Conservation (phyloP, 2,888 invertebrate species). For the Macrosiphum euphorbiae region DNA sequence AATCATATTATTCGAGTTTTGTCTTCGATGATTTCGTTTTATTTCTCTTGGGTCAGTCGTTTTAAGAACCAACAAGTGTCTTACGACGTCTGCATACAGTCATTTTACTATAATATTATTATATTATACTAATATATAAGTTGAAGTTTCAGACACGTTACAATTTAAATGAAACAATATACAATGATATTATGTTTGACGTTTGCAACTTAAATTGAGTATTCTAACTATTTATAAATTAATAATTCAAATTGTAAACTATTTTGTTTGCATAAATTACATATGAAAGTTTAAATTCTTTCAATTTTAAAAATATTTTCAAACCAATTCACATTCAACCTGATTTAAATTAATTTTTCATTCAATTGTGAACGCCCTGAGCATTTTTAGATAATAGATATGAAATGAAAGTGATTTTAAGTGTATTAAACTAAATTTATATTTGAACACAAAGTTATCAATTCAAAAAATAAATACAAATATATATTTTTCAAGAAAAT, state of each 20-base stretch:
- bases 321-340: neutral
- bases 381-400: neutral
- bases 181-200: neutral
- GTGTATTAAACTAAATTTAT: neutral
- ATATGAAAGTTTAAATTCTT: neutral
- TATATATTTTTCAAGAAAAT: slow-evolving; percentile 11
- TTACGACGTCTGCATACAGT: neutral
- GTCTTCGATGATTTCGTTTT: neutral
- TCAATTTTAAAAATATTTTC: neutral
- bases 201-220: neutral
- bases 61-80: neutral
- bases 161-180: neutral
- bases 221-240: neutral
- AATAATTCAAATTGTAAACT: neutral
- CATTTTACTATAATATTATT: neutral
- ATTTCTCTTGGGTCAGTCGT: slow-evolving; percentile 1
- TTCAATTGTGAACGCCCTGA: neutral
- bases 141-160: neutral
- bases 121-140: neutral
- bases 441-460: neutral
- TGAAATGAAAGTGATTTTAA: neutral
- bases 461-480: neutral
- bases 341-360: neutral
- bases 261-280: neutral
- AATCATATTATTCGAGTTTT: slow-evolving; percentile 15